Evolutionary conservation across 2,888 invertebrate genomes (phyloP), one percentile per base, ranked within the genome.

Genomic region (Nowickia ferox): DNA sequence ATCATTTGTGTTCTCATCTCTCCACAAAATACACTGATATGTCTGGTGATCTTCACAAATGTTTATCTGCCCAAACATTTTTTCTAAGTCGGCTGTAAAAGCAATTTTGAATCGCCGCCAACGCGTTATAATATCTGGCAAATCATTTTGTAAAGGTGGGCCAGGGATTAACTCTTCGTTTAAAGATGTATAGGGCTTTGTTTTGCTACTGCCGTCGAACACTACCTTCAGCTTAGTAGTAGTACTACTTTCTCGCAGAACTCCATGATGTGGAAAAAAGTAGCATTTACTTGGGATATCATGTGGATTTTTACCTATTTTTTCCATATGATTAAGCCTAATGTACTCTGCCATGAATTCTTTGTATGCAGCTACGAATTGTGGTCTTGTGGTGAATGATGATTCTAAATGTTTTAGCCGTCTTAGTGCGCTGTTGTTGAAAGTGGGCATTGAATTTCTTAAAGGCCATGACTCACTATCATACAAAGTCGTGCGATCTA

Each of bases 21-120:
- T 55, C 81, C 81, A 81, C 13, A 81, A 44, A 77, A 81, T 72
- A n/a, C 59, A 57, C 19, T 80, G 80, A 30, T 69, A 84, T 13
- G 61, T 44, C 22, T 75, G 69, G 13, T 84, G 84, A 17, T 74
- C 76, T 17, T 48, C 3, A 38, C 68, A 55, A 11, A 82, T 55
- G 1, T 59, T n/a, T 13, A 81, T 81, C 59, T 81, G 81, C 15
- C 66, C 61, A 57, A 81, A 77, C 46, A 76, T 76, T 51, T 84
- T 84, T 42, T 84, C 86, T 1, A 30, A 30, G 30, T 30, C 30
- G 1, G 30, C 30, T 30, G 5, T 30, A 30, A 30, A 30, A 30
- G 38, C 78, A 76, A 55, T 53, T 11, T 77, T 30, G 4, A 30
- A 30, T 30, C 30, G 30, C 30, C 30, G 30, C 30, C 30, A 30